phyloP scores from a whole-genome alignment of 2,888 invertebrate species.

The Camponotus fellah region DNA sequence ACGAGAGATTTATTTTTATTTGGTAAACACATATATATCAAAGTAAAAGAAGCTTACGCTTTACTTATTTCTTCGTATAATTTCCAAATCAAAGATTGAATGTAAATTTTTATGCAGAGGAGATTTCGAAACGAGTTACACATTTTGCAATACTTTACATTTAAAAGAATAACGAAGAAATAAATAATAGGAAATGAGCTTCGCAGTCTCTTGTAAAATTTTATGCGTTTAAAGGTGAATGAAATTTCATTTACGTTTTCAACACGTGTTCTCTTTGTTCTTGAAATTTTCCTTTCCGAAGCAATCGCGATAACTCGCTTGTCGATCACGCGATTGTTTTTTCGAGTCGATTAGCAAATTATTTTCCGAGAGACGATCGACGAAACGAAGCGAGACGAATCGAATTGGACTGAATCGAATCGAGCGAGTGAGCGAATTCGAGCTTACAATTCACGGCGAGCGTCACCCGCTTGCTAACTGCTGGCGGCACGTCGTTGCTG shows the following conservation, averaged over 20 bases:
- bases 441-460: slow-evolving; percentile 96
- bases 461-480: slow-evolving; percentile 95
- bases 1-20: slow-evolving; percentile 5
- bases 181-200: neutral
- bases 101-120: neutral
- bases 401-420: slow-evolving; percentile 48
- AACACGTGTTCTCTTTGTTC: neutral
- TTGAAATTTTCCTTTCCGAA: neutral
- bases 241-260: neutral
- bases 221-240: neutral
- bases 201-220: neutral
- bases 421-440: slow-evolving; percentile 58
- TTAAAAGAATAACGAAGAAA: neutral
- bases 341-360: slow-evolving; percentile 14
- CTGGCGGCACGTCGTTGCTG: slow-evolving; percentile 96
- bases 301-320: neutral
- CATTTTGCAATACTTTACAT: too few relatives aligned
- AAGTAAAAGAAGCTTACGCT: neutral
- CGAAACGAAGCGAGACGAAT: neutral
- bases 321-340: slow-evolving; percentile 6
- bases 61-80: neutral
- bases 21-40: neutral
- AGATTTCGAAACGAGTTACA: neutral
- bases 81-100: neutral
- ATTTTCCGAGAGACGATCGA: slow-evolving; percentile 6